A percentile compares a stretch with the other conserved stretches of the same genome.
Evolutionary conservation across 1,140 invertebrate species (phyloP).

Genomic region (Hyphantria cunea): DNA sequence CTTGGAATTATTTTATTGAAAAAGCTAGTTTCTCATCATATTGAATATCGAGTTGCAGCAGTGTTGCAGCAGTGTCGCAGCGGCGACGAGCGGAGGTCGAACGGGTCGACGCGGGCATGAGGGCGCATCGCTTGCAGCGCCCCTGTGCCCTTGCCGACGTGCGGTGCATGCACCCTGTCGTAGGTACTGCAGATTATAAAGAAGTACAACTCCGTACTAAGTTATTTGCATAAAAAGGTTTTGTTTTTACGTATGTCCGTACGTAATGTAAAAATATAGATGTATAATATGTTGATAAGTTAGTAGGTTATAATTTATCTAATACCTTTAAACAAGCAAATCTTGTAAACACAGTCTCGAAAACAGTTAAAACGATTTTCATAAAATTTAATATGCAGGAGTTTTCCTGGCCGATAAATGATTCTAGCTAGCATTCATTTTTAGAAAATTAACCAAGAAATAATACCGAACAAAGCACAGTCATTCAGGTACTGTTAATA

Average conservation of each 20-base stretch:
- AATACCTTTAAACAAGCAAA: no score
- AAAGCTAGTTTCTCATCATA: conserved; percentile 33
- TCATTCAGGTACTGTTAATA: no score
- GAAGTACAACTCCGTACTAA: not conserved
- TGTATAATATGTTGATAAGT: no score
- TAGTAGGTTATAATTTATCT: no score
- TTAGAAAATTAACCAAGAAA: no score
- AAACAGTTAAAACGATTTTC: no score
- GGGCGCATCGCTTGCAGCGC: conserved; percentile 56
- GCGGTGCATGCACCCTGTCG: conserved; percentile 61
- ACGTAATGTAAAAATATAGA: no score
- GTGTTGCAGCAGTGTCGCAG: conserved; percentile 21
- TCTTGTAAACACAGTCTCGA: no score
- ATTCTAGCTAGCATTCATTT: no score
- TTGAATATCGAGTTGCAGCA: conserved; percentile 3
- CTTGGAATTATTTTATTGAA: conserved; percentile 5
- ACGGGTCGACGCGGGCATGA: conserved; percentile 48
- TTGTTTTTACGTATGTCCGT: not conserved
- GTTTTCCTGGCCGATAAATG: no score
- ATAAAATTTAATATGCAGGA: no score
- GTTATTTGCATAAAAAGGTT: not conserved
- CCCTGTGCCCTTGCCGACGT: conserved; percentile 61
- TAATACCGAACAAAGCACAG: no score
- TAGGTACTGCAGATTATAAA: not conserved
- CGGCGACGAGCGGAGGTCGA: conserved; percentile 17